Conservation (phyloP, 2,888 invertebrate genomes). For the Seira sanloemensis region DNA sequence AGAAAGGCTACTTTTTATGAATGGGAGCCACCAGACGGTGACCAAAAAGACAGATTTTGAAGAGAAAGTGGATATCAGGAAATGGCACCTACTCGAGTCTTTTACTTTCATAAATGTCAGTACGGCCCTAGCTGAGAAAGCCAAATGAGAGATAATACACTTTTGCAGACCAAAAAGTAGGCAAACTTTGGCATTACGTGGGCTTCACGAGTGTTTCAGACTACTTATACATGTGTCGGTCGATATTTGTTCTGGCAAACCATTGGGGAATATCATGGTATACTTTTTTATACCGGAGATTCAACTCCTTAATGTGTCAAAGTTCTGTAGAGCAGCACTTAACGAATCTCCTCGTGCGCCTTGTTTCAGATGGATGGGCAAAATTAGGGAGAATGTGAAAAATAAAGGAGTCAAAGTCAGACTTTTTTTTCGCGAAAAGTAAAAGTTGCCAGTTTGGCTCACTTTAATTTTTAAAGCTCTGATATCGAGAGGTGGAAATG, state of each 20-base stretch:
- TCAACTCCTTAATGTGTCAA: conserved; percentile 3
- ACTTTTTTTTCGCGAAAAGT: background rate
- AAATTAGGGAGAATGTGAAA: conserved; percentile 4
- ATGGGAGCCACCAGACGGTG: background rate
- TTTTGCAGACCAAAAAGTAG: background rate
- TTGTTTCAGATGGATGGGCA: background rate
- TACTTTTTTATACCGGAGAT: background rate
- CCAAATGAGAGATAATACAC: background rate
- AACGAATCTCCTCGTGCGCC: conserved; percentile 6
- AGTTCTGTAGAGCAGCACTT: background rate
- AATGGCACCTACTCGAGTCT: background rate
- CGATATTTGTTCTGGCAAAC: background rate
- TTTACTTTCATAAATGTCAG: conserved; percentile 14
- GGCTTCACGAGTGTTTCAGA: background rate
- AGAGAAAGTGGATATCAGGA: background rate
- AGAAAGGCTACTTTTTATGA: conserved; percentile 29
- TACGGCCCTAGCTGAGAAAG: background rate
- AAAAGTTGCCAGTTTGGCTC: background rate
- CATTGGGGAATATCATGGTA: background rate
- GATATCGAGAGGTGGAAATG: conserved; percentile 7
- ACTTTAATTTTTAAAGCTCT: background rate
- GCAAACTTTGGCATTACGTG: background rate
- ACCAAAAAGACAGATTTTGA: conserved; percentile 14
- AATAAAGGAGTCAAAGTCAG: conserved; percentile 2
- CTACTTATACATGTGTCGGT: background rate